These are phyloP conservation scores for Psilopogon haemacephalus DNA, from an alignment of 2,113 vertebrate species.

Conservation along the genomic window DNA sequence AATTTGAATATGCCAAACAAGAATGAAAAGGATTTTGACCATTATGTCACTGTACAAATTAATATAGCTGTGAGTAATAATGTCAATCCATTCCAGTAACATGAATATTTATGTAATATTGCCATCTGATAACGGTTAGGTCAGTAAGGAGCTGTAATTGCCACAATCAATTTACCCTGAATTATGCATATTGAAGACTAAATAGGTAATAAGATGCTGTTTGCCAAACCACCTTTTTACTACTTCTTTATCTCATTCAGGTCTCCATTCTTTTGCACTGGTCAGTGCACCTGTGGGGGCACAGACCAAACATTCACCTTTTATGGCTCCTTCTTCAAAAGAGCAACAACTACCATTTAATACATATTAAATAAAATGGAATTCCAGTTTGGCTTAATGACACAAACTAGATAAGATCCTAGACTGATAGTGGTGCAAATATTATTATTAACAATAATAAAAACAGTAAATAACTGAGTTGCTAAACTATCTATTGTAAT, in stretches of 20 bases:
- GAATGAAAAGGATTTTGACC: background rate
- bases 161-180: background rate
- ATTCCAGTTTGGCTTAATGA: background rate
- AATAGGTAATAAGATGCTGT: background rate
- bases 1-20: background rate
- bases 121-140: background rate
- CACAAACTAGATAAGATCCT: background rate
- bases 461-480: background rate
- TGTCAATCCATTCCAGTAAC: background rate
- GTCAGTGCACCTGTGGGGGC: background rate
- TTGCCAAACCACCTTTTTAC: background rate
- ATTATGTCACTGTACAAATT: background rate
- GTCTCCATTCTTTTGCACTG: background rate
- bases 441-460: background rate
- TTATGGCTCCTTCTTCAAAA: background rate
- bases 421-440: background rate
- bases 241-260: background rate
- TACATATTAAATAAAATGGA: background rate
- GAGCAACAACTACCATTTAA: background rate
- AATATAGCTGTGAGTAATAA: conserved; percentile 8
- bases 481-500: background rate
- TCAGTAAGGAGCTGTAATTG: background rate
- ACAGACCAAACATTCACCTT: background rate
- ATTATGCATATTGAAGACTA: background rate
- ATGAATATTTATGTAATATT: background rate